These are phyloP conservation scores for Mesochorus sp. DNA, from an alignment of 2,888 invertebrate species.

Conservation along the genomic window DNA sequence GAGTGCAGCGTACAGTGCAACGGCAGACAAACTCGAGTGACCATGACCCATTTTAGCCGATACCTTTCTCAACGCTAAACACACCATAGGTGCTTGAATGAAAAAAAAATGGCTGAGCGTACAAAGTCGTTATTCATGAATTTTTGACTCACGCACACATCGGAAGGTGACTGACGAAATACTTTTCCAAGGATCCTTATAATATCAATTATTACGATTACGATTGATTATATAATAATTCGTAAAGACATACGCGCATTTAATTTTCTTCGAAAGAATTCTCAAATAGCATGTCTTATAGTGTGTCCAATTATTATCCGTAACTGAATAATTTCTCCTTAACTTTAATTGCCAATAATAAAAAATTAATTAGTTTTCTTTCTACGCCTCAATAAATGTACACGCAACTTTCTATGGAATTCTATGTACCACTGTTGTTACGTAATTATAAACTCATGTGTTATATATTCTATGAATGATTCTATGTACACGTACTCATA, in stretches of 20 bases:
- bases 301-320: too few species aligned
- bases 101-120: neutral
- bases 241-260: too few species aligned
- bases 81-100: neutral
- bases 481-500: neutral
- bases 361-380: neutral
- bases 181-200: neutral
- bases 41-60: conserved; percentile 51
- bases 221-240: neutral
- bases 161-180: neutral
- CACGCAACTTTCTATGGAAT: too few species aligned
- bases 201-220: neutral
- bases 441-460: neutral
- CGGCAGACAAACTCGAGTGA: conserved; percentile 42
- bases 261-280: neutral
- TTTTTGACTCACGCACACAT: too few species aligned
- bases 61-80: conserved; percentile 26
- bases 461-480: neutral
- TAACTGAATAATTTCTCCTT: neutral
- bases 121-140: too few species aligned
- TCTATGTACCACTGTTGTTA: too few species aligned
- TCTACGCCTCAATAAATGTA: neutral
- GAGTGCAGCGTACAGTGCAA: conserved; percentile 31
- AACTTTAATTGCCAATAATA: neutral
- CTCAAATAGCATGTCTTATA: too few species aligned